These are phyloP conservation scores for Aethina tumida DNA, from an alignment of 1,140 invertebrate species.

Conservation along the genomic window DNA sequence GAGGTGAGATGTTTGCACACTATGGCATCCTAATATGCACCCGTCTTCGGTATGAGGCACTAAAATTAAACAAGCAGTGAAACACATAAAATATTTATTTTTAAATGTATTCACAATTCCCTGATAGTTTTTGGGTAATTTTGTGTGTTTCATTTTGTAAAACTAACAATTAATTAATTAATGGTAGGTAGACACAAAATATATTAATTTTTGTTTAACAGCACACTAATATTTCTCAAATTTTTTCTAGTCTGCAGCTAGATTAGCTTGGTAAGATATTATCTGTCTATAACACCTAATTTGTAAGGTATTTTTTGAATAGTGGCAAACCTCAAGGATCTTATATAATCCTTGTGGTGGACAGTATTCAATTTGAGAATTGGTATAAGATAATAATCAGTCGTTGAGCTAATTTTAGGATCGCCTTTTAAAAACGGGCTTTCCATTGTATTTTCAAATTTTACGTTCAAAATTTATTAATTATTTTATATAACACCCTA, in stretches of 20 bases:
- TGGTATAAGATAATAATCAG: too few relatives aligned
- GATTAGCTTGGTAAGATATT: constrained; percentile 37
- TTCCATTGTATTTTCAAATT: too few relatives aligned
- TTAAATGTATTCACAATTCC: constrained; percentile 3
- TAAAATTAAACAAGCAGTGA: too few relatives aligned
- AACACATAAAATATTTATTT: too few relatives aligned
- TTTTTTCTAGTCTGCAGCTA: constrained; percentile 36
- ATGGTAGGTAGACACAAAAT: constrained; percentile 10
- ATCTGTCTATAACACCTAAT: constrained; percentile 13
- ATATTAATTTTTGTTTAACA: constrained; percentile 10
- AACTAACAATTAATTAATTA: not conserved
- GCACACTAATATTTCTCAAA: constrained; percentile 29
- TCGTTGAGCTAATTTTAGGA: too few relatives aligned
- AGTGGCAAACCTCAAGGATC: too few relatives aligned
- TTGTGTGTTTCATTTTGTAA: not conserved
- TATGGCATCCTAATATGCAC: not conserved
- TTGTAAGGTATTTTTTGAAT: too few relatives aligned
- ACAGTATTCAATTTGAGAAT: too few relatives aligned
- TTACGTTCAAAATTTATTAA: too few relatives aligned
- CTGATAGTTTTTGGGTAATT: not conserved
- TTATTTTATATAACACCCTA: too few relatives aligned
- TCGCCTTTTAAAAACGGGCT: too few relatives aligned
- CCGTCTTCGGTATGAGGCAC: not conserved
- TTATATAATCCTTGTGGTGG: too few relatives aligned
- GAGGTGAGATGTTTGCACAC: constrained; percentile 38